Percentiles rank a stretch among this genome's conserved stretches.
These are phyloP conservation scores for Chymomyza procnemis DNA, from an alignment of 2,888 invertebrate species.

Conservation along the genomic window DNA sequence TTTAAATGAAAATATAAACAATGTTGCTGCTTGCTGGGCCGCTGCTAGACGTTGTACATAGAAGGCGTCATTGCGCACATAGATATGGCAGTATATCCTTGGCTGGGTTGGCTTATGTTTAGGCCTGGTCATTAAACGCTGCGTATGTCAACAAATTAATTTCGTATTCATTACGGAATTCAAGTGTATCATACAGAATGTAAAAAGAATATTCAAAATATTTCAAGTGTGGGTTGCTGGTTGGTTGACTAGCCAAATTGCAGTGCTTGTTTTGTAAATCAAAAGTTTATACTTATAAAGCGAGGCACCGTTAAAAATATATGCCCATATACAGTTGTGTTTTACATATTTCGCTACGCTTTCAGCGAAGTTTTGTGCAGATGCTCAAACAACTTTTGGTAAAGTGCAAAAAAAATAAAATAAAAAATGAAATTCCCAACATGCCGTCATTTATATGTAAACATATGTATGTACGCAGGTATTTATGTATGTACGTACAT, in stretches of 20 bases:
- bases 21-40: not conserved
- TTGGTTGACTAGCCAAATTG: not conserved
- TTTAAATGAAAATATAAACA: not conserved
- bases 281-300: conserved; percentile 9
- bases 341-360: not conserved
- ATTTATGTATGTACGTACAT: conserved; percentile 2
- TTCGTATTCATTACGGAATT: not conserved
- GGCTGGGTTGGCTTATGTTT: not conserved
- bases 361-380: not conserved
- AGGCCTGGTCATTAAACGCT: not conserved
- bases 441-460: conserved; percentile 3
- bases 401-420: not conserved
- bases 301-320: not conserved
- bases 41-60: no score
- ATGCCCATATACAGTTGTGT: not conserved
- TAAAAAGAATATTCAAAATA: not conserved
- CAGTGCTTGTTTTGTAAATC: not conserved
- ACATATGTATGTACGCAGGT: conserved; percentile 1
- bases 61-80: no score
- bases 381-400: conserved; percentile 3
- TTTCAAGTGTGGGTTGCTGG: not conserved
- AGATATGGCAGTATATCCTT: not conserved
- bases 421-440: no score
- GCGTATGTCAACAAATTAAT: not conserved
- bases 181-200: not conserved